Percentiles rank a stretch among this genome's conserved stretches.
phyloP scores from a whole-genome alignment of 1,140 invertebrate genomes.

The Trichogramma pretiosum region DNA sequence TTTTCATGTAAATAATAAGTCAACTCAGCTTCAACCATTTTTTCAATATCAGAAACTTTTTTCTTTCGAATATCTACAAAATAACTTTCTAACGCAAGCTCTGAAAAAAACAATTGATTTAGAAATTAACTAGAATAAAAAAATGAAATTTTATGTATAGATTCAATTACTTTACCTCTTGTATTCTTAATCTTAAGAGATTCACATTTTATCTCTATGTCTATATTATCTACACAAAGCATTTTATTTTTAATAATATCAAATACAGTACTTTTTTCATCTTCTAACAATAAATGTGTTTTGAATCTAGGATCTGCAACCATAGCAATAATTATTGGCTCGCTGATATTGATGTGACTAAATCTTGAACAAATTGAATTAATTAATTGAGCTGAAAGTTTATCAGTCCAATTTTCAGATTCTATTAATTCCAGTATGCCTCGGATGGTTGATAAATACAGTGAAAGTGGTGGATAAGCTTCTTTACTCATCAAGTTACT shows the following conservation, averaged over 20 bases:
- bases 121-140: background rate
- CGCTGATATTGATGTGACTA: constrained; percentile 13
- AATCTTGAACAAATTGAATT: constrained; percentile 15
- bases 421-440: constrained; percentile 16
- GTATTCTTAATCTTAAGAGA: constrained; percentile 6
- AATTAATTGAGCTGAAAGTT: constrained; percentile 4
- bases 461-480: constrained; percentile 11
- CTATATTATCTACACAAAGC: constrained; percentile 2
- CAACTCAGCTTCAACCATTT: constrained; percentile 12
- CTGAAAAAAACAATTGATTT: constrained; percentile 1
- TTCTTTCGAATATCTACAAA: constrained; percentile 10
- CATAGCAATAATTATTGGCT: constrained; percentile 16
- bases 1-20: constrained; percentile 12
- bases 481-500: constrained; percentile 10
- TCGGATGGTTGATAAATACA: constrained; percentile 14
- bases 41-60: constrained; percentile 5
- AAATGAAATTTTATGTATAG: background rate
- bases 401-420: constrained; percentile 8
- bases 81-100: constrained; percentile 7
- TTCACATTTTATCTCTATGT: background rate
- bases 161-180: constrained; percentile 4
- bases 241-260: constrained; percentile 16
- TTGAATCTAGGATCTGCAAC: constrained; percentile 17
- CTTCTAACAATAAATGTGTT: constrained; percentile 12
- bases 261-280: constrained; percentile 14